phyloP scores from a whole-genome alignment of 2,113 vertebrate genomes.

The Ailurus styani region DNA sequence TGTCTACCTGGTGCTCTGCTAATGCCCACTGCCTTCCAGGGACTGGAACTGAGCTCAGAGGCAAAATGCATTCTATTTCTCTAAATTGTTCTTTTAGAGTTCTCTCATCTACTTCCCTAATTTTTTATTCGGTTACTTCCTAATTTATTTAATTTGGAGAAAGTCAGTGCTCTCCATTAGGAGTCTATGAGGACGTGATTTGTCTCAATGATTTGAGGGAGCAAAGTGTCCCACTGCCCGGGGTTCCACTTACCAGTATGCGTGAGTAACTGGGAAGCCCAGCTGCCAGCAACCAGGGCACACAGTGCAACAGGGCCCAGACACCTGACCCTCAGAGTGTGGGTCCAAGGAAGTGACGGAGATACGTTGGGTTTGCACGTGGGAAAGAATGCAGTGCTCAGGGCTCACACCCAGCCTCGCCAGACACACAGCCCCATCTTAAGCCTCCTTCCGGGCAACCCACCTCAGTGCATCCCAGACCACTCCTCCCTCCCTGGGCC shows the following conservation, averaged over 20 bases:
- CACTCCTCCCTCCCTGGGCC: no score
- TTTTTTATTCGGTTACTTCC: background rate
- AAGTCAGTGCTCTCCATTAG: background rate
- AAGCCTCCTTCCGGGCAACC: no score
- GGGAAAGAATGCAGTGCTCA: no score
- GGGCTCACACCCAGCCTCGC: no score
- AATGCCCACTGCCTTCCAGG: background rate
- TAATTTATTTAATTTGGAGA: background rate
- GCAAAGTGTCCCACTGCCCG: background rate
- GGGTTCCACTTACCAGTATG: background rate
- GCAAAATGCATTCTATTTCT: background rate
- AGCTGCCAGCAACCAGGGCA: no score
- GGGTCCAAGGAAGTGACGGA: no score
- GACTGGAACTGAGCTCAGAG: background rate
- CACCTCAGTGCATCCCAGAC: no score
- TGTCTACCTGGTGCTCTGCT: background rate
- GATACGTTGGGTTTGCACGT: no score
- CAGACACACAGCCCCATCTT: no score
- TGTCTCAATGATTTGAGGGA: background rate
- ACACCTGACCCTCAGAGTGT: no score
- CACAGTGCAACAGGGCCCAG: no score
- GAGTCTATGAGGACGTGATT: background rate
- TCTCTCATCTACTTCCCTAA: background rate
- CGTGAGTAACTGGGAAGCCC: no score
- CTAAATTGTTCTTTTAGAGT: background rate